These are phyloP conservation scores for Cosmia pyralina DNA, from an alignment of 2,888 invertebrate genomes.

Conservation along the genomic window DNA sequence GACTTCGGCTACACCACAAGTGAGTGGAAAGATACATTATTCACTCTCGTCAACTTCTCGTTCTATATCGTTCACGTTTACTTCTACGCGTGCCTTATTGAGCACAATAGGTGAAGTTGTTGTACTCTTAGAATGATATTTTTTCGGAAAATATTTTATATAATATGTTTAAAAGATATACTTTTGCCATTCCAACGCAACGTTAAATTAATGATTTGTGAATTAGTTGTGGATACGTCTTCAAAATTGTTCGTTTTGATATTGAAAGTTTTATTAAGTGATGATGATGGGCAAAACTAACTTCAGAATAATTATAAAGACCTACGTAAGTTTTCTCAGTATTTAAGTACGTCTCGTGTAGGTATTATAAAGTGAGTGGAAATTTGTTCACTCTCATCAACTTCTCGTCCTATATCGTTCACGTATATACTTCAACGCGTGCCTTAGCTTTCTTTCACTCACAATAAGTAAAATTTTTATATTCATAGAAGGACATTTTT, in stretches of 20 bases:
- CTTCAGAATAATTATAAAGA: neutral
- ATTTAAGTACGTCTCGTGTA: neutral
- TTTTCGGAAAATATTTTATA: neutral
- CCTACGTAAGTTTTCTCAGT: neutral
- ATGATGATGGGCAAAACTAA: neutral
- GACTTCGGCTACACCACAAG: conserved; percentile 98
- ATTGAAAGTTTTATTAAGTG: neutral
- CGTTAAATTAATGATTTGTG: neutral
- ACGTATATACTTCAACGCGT: conserved; percentile 86
- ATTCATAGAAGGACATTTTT: neutral
- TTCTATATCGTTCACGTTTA: conserved; percentile 85
- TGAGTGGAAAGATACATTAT: conserved; percentile 92
- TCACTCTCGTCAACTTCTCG: conserved; percentile 82
- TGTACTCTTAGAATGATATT: neutral
- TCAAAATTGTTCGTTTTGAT: neutral
- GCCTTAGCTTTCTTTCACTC: conserved; percentile 80
- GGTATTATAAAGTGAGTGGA: conserved; percentile 92
- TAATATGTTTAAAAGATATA: neutral
- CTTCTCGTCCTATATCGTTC: conserved; percentile 80
- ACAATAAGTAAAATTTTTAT: conserved; percentile 59
- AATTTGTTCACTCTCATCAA: conserved; percentile 84
- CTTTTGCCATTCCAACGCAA: neutral
- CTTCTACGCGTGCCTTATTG: conserved; percentile 83
- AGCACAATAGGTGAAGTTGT: conserved; percentile 69
- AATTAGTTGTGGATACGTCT: neutral